Evolutionary conservation across 2,888 invertebrate genomes (phyloP).

Genomic region (Neoaliturus tenellus): DNA sequence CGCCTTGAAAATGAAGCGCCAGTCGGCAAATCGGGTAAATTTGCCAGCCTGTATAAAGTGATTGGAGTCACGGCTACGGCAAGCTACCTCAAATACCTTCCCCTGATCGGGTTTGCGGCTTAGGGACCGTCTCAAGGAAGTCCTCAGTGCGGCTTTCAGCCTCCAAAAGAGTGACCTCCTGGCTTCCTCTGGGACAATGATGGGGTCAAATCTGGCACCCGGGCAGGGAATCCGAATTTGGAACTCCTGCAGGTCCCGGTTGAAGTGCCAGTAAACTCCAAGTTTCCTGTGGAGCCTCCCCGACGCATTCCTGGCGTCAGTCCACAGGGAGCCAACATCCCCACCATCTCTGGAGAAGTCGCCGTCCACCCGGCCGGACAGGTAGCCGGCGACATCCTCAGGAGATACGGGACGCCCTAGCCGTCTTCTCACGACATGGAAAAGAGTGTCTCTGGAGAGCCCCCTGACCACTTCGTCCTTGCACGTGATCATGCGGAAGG

Average conservation of each 20-base stretch:
- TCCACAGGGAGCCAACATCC: constrained; percentile 55
- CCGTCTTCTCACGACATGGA: neutral
- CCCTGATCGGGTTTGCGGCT: constrained; percentile 66
- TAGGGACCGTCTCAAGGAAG: neutral
- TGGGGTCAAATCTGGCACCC: neutral
- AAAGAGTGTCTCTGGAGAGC: neutral
- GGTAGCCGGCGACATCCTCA: constrained; percentile 65
- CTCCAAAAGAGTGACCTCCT: neutral
- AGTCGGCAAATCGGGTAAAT: constrained; percentile 70
- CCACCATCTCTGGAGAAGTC: constrained; percentile 58
- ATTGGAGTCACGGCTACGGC: constrained; percentile 63
- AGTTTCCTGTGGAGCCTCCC: constrained; percentile 59
- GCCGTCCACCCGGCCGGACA: constrained; percentile 61
- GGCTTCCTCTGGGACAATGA: neutral
- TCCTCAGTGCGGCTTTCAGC: neutral
- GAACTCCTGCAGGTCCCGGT: neutral
- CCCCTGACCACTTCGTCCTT: constrained; percentile 63
- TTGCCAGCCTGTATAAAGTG: constrained; percentile 67
- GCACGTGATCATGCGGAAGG: neutral
- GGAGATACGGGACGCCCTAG: constrained; percentile 36
- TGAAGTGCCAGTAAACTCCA: neutral
- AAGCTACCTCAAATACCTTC: constrained; percentile 65
- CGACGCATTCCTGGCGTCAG: constrained; percentile 61
- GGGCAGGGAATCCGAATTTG: constrained; percentile 3
- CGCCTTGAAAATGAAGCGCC: constrained; percentile 71